These are phyloP conservation scores for Drosophila lacicola DNA, from an alignment of 2,888 invertebrate genomes.

Conservation along the genomic window DNA sequence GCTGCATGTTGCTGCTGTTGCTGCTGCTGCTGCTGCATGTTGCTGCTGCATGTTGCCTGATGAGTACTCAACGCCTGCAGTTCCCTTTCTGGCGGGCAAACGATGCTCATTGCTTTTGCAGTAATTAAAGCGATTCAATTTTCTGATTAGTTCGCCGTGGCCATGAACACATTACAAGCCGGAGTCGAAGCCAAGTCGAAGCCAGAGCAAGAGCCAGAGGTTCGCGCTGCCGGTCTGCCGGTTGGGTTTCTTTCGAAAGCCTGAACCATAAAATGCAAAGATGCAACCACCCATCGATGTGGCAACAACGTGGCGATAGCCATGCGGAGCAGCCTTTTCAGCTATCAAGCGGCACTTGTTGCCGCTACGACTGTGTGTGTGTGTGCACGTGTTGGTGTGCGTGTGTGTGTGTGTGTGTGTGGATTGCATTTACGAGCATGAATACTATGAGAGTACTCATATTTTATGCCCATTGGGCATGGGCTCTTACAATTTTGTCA, in stretches of 20 bases:
- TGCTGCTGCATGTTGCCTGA: constrained; percentile 30
- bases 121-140: constrained; percentile 85
- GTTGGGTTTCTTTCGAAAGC: constrained; percentile 38
- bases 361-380: neutral
- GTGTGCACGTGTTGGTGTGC: neutral
- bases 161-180: constrained; percentile 69
- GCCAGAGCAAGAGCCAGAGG: constrained; percentile 11
- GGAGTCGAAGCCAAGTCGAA: neutral
- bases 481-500: constrained; percentile 3
- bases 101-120: constrained; percentile 81
- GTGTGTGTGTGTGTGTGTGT: constrained; percentile 29
- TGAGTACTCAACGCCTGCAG: constrained; percentile 53
- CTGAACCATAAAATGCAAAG: constrained; percentile 74
- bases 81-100: constrained; percentile 28
- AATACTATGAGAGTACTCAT: constrained; percentile 13
- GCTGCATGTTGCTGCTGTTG: constrained; percentile 9
- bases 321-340: constrained; percentile 17
- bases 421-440: constrained; percentile 46
- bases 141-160: constrained; percentile 84
- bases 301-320: constrained; percentile 27
- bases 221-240: constrained; percentile 5
- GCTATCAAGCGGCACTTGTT: constrained; percentile 39
- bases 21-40: constrained; percentile 5
- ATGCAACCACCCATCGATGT: constrained; percentile 46
- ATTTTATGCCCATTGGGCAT: constrained; percentile 13